Percentiles rank a stretch among this genome's conserved stretches.
phyloP scores from a whole-genome alignment of 2,113 vertebrate species.

The Hiodon alosoides region DNA sequence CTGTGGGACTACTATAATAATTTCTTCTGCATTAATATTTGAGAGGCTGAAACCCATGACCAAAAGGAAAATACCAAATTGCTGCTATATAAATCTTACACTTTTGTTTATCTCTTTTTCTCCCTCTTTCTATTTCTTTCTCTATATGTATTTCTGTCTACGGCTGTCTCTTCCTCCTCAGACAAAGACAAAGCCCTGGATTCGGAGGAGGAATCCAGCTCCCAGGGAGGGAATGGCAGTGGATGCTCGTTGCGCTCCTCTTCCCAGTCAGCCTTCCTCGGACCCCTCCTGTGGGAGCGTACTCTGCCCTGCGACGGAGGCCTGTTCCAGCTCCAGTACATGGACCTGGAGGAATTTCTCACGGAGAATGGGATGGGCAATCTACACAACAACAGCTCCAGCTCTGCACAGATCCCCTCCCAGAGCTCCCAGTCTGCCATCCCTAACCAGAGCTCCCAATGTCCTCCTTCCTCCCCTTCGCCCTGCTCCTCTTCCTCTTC shows the following conservation, averaged over 20 bases:
- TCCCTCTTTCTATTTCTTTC: background rate
- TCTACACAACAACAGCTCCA: conserved; percentile 62
- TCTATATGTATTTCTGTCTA: background rate
- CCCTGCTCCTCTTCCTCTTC: conserved; percentile 58
- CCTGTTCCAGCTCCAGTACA: conserved; percentile 74
- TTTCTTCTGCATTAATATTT: too few relatives aligned
- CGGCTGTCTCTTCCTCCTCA: conserved; percentile 25
- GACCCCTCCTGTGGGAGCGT: conserved; percentile 66
- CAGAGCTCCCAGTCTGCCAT: conserved; percentile 66
- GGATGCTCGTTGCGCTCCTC: conserved; percentile 56
- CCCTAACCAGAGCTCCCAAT: conserved; percentile 71
- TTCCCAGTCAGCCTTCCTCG: conserved; percentile 58
- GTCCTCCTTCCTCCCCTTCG: conserved; percentile 61
- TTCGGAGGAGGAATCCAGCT: conserved; percentile 56
- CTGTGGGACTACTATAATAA: too few relatives aligned
- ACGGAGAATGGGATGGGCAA: conserved; percentile 70
- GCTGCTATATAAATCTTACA: background rate
- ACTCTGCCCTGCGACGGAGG: conserved; percentile 63
- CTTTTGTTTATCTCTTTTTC: background rate
- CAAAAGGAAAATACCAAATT: background rate
- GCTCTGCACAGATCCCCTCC: conserved; percentile 64
- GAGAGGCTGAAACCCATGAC: background rate
- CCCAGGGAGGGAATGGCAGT: conserved; percentile 26
- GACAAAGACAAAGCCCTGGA: conserved; percentile 61
- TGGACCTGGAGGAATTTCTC: conserved; percentile 74